phyloP scores from a whole-genome alignment of 2,113 vertebrate genomes.

The Aegithalos caudatus region DNA sequence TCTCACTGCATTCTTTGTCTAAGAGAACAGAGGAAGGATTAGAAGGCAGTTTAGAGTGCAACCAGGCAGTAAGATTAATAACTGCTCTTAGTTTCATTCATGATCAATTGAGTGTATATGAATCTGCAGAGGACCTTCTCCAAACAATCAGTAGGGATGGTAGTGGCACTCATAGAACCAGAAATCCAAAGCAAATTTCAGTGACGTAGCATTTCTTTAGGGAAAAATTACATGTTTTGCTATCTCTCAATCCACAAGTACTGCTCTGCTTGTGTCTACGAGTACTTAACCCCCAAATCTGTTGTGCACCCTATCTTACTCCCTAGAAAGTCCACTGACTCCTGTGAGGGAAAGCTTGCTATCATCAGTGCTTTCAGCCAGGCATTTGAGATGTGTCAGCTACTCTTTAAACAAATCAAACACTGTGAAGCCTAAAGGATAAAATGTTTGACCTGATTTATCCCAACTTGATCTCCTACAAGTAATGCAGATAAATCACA shows the following conservation, averaged over 20 bases:
- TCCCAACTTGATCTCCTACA: not conserved
- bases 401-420: not conserved
- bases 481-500: not conserved
- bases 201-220: not conserved
- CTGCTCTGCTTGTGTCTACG: not conserved
- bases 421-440: not conserved
- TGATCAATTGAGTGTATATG: constrained; percentile 32
- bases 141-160: not conserved
- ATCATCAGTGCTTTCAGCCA: not conserved
- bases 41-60: constrained; percentile 55
- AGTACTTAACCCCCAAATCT: not conserved
- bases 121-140: constrained; percentile 36
- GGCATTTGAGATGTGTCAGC: not conserved
- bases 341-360: not conserved
- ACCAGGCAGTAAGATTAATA: constrained; percentile 64
- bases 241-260: not conserved
- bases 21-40: constrained; percentile 66
- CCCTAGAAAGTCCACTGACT: not conserved
- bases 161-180: not conserved
- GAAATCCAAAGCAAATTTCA: constrained; percentile 7
- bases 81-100: constrained; percentile 60
- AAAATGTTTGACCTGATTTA: not conserved
- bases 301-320: not conserved
- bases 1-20: constrained; percentile 66
- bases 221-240: not conserved